Evolutionary conservation across 2,113 vertebrate species (phyloP).

Genomic region (Labeo catla): DNA sequence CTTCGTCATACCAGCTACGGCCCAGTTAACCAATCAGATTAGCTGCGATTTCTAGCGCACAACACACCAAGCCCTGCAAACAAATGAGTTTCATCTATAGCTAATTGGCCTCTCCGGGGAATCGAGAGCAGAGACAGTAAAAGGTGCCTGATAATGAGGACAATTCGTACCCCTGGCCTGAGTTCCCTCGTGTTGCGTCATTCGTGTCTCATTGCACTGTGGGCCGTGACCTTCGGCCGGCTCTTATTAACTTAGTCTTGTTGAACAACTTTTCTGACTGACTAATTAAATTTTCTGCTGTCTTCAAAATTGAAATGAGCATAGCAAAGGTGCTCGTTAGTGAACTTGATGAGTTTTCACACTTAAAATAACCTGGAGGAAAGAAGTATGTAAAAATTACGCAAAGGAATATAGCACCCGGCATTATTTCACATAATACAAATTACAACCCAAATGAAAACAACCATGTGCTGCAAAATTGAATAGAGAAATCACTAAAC

Average conservation of each 20-base stretch:
- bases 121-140: slow-evolving; percentile 30
- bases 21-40: slow-evolving; percentile 37
- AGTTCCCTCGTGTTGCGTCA: not conserved
- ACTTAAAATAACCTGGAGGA: not conserved
- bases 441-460: not conserved
- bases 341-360: not conserved
- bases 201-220: not conserved
- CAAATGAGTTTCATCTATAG: slow-evolving; percentile 41
- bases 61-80: slow-evolving; percentile 22
- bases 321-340: slow-evolving; percentile 11
- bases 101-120: slow-evolving; percentile 59
- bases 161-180: slow-evolving; percentile 5
- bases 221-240: slow-evolving; percentile 37
- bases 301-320: slow-evolving; percentile 3
- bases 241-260: slow-evolving; percentile 36
- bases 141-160: slow-evolving; percentile 55
- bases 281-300: slow-evolving; percentile 38
- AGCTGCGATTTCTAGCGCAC: slow-evolving; percentile 4
- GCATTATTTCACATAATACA: not conserved
- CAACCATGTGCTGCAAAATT: not conserved
- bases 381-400: not conserved
- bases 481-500: not conserved
- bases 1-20: not conserved
- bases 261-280: slow-evolving; percentile 38
- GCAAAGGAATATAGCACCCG: not conserved